Percentiles rank a stretch among this genome's conserved stretches.
Conservation (phyloP, 2,888 invertebrate genomes). For the Globia sparganii region DNA sequence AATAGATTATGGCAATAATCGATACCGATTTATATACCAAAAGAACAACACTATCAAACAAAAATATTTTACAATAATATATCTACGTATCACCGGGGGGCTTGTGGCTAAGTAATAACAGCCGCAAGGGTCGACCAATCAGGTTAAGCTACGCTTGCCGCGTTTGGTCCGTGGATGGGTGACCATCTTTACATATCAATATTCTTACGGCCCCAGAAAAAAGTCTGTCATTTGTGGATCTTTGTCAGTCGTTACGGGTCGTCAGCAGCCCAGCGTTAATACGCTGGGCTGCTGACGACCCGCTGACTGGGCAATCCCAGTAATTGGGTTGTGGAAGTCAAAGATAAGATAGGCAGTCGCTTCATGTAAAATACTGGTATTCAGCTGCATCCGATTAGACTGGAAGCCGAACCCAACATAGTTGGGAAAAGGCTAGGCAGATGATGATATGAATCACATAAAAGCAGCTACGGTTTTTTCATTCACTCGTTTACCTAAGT, state of each 20-base stretch:
- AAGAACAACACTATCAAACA: not conserved
- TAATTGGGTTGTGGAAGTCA: not conserved
- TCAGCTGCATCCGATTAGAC: not conserved
- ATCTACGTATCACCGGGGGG: too few relatives aligned
- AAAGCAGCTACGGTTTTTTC: not conserved
- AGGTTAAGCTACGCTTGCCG: not conserved
- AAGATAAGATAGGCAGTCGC: not conserved
- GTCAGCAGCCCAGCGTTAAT: not conserved
- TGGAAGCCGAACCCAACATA: not conserved
- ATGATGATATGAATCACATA: not conserved
- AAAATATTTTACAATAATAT: not conserved
- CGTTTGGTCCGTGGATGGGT: not conserved
- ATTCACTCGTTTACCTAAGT: conserved; percentile 14
- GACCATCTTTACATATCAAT: not conserved
- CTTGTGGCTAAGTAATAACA: too few relatives aligned
- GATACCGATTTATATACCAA: not conserved
- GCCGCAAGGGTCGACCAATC: too few relatives aligned
- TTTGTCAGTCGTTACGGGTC: not conserved
- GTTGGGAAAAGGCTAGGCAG: not conserved
- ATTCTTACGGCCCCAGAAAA: not conserved
- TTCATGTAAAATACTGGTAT: not conserved
- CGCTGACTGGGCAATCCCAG: too few relatives aligned
- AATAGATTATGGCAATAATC: not conserved
- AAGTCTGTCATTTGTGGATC: not conserved
- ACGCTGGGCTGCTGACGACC: too few relatives aligned